phyloP scores from a whole-genome alignment of 2,797 vertebrate genomes.

The Anguilla anguilla region DNA sequence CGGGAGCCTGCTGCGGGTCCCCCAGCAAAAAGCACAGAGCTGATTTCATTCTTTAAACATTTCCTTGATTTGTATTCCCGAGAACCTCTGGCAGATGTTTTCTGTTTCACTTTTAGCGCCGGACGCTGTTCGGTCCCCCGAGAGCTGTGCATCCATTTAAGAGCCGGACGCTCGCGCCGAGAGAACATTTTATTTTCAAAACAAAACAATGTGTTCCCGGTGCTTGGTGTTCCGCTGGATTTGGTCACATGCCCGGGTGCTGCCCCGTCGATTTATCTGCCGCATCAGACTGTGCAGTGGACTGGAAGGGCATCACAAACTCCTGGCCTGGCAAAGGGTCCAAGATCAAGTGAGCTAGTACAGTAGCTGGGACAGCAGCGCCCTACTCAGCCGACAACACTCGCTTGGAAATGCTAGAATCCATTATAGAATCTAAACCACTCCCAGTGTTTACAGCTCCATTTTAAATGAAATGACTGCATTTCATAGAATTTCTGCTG shows the following conservation, averaged over 20 bases:
- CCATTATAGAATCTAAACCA: not conserved
- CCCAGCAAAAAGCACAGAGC: not conserved
- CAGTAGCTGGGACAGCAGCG: not conserved
- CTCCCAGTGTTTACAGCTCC: not conserved
- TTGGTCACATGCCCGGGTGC: not conserved
- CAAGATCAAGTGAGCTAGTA: not conserved
- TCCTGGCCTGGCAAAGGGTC: not conserved
- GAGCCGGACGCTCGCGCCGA: not conserved
- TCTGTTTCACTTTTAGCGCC: slow-evolving; percentile 10
- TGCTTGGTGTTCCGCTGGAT: not conserved
- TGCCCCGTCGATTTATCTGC: not conserved
- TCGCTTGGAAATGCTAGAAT: not conserved
- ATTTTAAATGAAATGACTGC: not conserved
- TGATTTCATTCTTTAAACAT: slow-evolving; percentile 18
- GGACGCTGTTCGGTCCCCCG: not conserved
- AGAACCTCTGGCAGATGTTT: slow-evolving; percentile 11
- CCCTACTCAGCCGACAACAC: not conserved
- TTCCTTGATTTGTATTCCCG: slow-evolving; percentile 18
- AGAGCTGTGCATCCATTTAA: not conserved
- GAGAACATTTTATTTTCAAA: slow-evolving; percentile 13
- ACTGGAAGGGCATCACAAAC: not conserved
- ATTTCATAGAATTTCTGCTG: not conserved
- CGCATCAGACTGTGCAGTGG: not conserved
- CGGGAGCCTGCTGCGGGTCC: not conserved
- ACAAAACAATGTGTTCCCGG: slow-evolving; percentile 9